These are phyloP conservation scores for Berghia stephanieae DNA, from an alignment of 1,140 invertebrate species.

Conservation along the genomic window DNA sequence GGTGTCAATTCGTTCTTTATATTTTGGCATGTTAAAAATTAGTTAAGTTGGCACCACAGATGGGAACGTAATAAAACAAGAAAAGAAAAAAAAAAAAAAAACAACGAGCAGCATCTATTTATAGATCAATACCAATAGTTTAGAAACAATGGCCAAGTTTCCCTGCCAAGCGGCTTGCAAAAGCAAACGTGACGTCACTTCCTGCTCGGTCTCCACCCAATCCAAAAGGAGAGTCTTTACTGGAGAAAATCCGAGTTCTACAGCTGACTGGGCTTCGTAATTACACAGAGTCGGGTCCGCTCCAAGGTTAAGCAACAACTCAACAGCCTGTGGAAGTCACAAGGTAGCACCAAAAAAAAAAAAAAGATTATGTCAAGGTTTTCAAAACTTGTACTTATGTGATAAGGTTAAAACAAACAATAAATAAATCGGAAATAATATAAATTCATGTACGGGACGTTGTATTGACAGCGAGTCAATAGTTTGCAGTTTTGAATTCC, in stretches of 20 bases:
- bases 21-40: too few relatives aligned
- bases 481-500: too few relatives aligned
- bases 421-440: neutral
- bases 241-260: slow-evolving; percentile 57
- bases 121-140: slow-evolving; percentile 55
- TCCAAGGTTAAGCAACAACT: slow-evolving; percentile 60
- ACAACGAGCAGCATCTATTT: neutral
- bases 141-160: slow-evolving; percentile 51
- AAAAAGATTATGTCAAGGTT: neutral
- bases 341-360: neutral
- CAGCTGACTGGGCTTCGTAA: slow-evolving; percentile 59
- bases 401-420: too few relatives aligned
- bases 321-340: slow-evolving; percentile 54
- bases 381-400: neutral
- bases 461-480: too few relatives aligned
- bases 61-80: too few relatives aligned
- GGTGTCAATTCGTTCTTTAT: too few relatives aligned
- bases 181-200: slow-evolving; percentile 51
- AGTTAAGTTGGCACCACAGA: too few relatives aligned
- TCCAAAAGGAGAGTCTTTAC: slow-evolving; percentile 60
- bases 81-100: neutral
- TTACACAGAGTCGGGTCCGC: slow-evolving; percentile 64
- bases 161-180: slow-evolving; percentile 65
- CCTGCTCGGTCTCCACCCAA: slow-evolving; percentile 51
- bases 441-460: neutral